Percentiles rank a stretch among this genome's conserved stretches.
These are phyloP conservation scores for Ganaspis brasiliensis DNA, from an alignment of 2,888 invertebrate genomes.

Conservation along the genomic window DNA sequence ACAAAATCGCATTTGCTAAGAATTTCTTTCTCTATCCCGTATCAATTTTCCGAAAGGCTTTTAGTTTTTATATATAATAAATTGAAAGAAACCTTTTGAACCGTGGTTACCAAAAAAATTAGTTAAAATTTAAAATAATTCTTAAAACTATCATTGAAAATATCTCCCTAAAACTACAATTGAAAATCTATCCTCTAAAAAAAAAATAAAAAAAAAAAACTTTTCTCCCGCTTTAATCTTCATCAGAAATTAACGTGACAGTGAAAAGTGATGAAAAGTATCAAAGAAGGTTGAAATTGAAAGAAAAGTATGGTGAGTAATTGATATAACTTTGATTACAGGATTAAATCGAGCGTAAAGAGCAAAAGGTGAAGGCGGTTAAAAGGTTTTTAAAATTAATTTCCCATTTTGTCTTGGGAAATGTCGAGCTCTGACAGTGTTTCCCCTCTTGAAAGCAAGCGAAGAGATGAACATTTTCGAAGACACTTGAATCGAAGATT, in stretches of 20 bases:
- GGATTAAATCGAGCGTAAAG: conserved; percentile 70
- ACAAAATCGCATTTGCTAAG: conserved; percentile 22
- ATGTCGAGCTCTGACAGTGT: conserved; percentile 2
- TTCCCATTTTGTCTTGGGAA: conserved; percentile 59
- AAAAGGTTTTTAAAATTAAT: conserved; percentile 70
- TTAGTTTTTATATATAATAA: neutral
- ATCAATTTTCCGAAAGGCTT: conserved; percentile 5
- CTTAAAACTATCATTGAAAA: no score
- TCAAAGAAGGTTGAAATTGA: conserved; percentile 18
- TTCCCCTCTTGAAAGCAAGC: conserved; percentile 3
- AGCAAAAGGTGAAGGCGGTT: conserved; percentile 52
- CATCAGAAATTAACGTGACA: neutral
- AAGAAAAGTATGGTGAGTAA: conserved; percentile 59
- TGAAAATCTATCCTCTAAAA: neutral
- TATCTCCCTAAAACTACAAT: no score
- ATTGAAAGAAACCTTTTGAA: no score
- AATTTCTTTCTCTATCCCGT: conserved; percentile 1
- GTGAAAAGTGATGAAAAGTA: conserved; percentile 12
- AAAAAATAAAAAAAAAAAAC: neutral
- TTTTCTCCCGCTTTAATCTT: conserved; percentile 16
- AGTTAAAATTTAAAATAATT: no score
- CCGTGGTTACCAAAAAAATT: no score
- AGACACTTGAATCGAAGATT: conserved; percentile 63
- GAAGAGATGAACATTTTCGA: conserved; percentile 19
- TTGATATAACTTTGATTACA: conserved; percentile 68